Conservation (phyloP, 1,140 invertebrate species). For the Spodoptera litura region DNA sequence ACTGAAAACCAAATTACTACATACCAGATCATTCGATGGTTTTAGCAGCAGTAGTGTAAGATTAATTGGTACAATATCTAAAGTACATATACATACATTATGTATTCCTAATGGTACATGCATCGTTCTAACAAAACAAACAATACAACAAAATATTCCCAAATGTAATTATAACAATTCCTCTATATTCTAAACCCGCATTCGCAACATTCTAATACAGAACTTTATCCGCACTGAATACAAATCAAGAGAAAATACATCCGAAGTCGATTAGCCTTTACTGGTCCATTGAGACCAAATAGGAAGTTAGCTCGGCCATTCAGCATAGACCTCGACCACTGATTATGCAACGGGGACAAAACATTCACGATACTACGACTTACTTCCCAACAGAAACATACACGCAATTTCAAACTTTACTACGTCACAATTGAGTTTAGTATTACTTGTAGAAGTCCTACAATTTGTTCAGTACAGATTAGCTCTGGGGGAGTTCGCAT, state of each 20-base stretch:
- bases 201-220: background rate
- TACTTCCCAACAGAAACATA: background rate
- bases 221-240: background rate
- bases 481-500: slow-evolving; percentile 23
- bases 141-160: no score
- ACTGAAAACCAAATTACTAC: no score
- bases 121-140: no score
- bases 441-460: background rate
- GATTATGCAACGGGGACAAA: slow-evolving; percentile 28
- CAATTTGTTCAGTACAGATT: slow-evolving; percentile 17
- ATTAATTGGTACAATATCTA: no score
- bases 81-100: no score
- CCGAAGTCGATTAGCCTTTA: slow-evolving; percentile 1
- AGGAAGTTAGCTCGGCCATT: background rate
- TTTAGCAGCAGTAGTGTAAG: no score
- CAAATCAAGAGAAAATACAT: slow-evolving; percentile 5
- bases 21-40: no score
- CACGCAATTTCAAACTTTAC: background rate
- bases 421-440: background rate
- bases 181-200: no score
- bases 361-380: background rate
- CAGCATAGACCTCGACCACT: background rate
- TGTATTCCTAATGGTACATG: no score
- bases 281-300: background rate
- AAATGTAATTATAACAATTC: no score